Conservation (phyloP, 1,140 invertebrate genomes). For the Pseudomyrmex dendroicus region DNA sequence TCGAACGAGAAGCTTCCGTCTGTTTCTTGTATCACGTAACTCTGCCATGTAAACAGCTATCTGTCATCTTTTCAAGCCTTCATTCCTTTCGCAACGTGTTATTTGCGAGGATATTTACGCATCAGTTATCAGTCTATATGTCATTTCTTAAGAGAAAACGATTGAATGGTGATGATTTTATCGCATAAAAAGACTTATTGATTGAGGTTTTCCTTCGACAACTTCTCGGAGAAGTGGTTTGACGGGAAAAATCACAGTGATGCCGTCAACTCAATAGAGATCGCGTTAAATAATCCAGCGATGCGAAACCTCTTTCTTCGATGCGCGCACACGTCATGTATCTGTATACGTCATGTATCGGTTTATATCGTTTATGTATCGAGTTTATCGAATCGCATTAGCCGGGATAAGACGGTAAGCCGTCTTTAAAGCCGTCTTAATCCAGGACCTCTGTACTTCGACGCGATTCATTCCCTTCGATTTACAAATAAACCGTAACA, state of each 20-base stretch:
- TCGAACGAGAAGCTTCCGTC: neutral
- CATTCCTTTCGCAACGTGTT: neutral
- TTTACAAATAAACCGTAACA: slow-evolving; percentile 43
- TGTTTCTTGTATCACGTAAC: neutral
- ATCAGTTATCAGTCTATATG: neutral
- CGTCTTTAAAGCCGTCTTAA: neutral
- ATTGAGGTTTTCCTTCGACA: neutral
- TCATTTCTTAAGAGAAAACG: neutral
- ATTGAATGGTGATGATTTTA: neutral
- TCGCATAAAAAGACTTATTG: neutral
- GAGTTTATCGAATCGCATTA: slow-evolving; percentile 7
- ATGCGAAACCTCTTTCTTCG: slow-evolving; percentile 1
- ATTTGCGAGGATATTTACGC: neutral
- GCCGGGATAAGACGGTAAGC: neutral
- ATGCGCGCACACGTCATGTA: too few species aligned
- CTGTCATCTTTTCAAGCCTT: neutral
- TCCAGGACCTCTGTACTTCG: neutral
- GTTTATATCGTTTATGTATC: neutral
- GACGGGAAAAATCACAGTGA: neutral
- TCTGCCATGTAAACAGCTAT: neutral
- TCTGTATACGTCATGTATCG: neutral
- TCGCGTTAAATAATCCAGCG: neutral
- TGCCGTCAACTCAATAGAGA: neutral
- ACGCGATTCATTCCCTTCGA: slow-evolving; percentile 24
- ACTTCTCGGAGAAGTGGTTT: neutral